Evolutionary conservation across 2,113 vertebrate genomes (phyloP).

Genomic region (Choloepus hoffmanni): DNA sequence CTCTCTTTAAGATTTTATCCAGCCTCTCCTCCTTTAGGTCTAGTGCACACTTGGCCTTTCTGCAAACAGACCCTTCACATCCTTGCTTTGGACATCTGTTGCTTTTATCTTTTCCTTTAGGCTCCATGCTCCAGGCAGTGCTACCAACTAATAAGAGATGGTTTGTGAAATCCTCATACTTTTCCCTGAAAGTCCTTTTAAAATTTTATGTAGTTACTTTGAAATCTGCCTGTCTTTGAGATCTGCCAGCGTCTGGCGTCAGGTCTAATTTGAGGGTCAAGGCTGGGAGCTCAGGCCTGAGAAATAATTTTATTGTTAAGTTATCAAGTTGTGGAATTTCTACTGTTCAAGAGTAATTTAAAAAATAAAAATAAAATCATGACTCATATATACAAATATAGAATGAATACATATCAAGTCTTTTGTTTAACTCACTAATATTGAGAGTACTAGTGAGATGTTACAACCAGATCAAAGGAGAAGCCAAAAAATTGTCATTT

Average conservation of each 20-base stretch:
- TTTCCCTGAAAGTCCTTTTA: not conserved
- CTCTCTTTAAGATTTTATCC: not conserved
- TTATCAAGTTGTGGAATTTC: not conserved
- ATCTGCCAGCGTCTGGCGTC: not conserved
- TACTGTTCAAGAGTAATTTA: not conserved
- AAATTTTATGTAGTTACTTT: not conserved
- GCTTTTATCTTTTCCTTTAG: not conserved
- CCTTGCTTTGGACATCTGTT: not conserved
- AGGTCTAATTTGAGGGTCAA: conserved; percentile 20
- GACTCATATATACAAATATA: not conserved
- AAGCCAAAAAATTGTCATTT: not conserved
- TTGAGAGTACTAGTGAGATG: not conserved
- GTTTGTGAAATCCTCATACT: too few species aligned
- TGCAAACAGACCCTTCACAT: not conserved
- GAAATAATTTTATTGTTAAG: not conserved
- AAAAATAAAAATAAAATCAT: not conserved
- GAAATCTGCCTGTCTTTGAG: not conserved
- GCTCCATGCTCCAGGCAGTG: not conserved
- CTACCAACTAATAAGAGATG: not conserved
- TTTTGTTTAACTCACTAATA: not conserved
- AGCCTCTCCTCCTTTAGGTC: too few species aligned
- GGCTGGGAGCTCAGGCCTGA: not conserved
- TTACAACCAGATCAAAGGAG: not conserved
- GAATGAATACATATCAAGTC: not conserved
- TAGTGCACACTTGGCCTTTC: rapidly evolving